Percentiles rank a stretch among this genome's conserved stretches.
These are phyloP conservation scores for Myathropa florea DNA, from an alignment of 2,888 invertebrate genomes.

Conservation along the genomic window DNA sequence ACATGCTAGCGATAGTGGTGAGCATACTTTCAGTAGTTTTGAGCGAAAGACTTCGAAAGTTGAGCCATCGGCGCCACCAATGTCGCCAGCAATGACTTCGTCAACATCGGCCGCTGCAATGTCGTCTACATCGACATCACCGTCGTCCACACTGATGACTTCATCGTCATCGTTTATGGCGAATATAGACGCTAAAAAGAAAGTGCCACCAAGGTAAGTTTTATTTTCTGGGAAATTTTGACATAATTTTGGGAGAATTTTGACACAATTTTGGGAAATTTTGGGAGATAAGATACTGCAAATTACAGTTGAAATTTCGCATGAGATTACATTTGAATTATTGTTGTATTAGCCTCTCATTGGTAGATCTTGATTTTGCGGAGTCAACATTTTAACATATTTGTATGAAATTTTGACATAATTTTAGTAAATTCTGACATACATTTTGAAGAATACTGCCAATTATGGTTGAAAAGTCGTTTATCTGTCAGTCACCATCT, in stretches of 20 bases:
- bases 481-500: no score
- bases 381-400: not conserved
- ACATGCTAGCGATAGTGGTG: conserved; percentile 70
- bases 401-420: not conserved
- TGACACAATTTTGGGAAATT: not conserved
- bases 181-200: conserved; percentile 83
- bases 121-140: conserved; percentile 72
- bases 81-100: conserved; percentile 77
- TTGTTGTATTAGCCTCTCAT: no score
- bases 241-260: not conserved
- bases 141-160: conserved; percentile 80
- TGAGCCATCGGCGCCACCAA: conserved; percentile 78
- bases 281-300: no score
- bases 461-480: no score
- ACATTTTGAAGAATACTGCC: no score
- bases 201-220: conserved; percentile 85
- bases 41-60: conserved; percentile 74
- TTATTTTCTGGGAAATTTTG: not conserved
- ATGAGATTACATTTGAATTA: no score
- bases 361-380: no score
- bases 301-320: no score
- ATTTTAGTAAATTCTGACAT: no score
- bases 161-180: conserved; percentile 80
- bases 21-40: conserved; percentile 77
- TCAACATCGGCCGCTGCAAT: conserved; percentile 69